Evolutionary conservation across 2,113 vertebrate species (phyloP).

Genomic region (Scatophagus argus): DNA sequence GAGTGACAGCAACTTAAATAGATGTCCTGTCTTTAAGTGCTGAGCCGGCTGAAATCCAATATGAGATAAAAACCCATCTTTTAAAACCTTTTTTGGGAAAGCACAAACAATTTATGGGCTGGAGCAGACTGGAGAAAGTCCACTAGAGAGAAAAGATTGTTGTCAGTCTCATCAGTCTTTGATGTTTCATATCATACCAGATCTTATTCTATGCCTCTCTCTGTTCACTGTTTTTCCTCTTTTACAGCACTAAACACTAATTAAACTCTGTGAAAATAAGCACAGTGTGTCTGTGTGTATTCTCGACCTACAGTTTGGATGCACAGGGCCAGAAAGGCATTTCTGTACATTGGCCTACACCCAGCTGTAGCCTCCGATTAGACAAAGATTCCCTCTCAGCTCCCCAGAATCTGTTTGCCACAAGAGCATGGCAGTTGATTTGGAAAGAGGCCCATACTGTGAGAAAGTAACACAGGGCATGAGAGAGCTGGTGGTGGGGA

Average conservation of each 20-base stretch:
- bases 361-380: conserved; percentile 54
- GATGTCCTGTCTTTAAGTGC: conserved; percentile 7
- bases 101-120: conserved; percentile 14
- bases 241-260: conserved; percentile 5
- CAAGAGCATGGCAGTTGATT: conserved; percentile 63
- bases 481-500: conserved; percentile 21
- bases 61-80: neutral
- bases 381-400: conserved; percentile 74
- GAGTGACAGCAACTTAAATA: conserved; percentile 16
- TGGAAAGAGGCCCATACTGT: conserved; percentile 58
- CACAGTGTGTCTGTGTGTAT: conserved; percentile 2
- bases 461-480: conserved; percentile 43
- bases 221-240: neutral
- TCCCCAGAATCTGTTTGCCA: conserved; percentile 72
- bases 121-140: neutral
- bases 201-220: neutral
- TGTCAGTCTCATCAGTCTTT: no score
- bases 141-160: conserved; percentile 1
- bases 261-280: neutral
- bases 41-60: conserved; percentile 38
- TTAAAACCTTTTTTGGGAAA: no score
- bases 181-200: conserved; percentile 20
- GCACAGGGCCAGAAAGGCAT: conserved; percentile 42
- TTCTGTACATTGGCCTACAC: conserved; percentile 59
- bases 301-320: conserved; percentile 52